phyloP scores from a whole-genome alignment of 2,888 invertebrate genomes.

The Aphidius colemani region DNA sequence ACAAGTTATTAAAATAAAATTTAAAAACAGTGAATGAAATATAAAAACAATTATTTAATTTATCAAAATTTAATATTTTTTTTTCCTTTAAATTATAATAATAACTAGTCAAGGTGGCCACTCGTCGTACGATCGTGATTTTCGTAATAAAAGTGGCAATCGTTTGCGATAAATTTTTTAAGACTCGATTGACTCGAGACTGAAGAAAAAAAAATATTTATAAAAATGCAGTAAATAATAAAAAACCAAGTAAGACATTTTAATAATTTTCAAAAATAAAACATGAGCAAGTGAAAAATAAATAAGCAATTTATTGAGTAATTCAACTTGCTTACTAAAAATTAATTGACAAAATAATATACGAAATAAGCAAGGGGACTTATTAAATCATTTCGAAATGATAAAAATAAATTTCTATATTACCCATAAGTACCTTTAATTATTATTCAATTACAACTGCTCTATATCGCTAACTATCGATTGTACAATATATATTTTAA shows the following conservation, averaged over 20 bases:
- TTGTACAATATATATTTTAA: constrained; percentile 58
- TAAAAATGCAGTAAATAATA: constrained; percentile 10
- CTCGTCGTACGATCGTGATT: constrained; percentile 57
- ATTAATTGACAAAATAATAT: constrained; percentile 3
- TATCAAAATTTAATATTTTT: no score
- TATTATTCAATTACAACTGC: constrained; percentile 50
- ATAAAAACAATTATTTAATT: no score
- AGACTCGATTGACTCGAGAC: constrained; percentile 46
- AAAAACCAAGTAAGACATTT: constrained; percentile 37
- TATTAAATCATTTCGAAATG: constrained; percentile 53
- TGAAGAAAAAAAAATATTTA: constrained; percentile 4
- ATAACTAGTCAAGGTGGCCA: constrained; percentile 59
- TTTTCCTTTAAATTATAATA: constrained; percentile 36
- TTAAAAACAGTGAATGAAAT: no score
- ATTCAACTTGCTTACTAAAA: not conserved
- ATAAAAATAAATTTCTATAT: constrained; percentile 45
- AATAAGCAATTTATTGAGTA: constrained; percentile 11
- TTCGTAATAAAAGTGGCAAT: constrained; percentile 44
- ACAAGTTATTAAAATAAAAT: no score
- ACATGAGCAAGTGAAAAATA: constrained; percentile 34
- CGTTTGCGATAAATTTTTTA: constrained; percentile 40
- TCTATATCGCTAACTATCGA: constrained; percentile 55
- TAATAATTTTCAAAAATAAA: constrained; percentile 40
- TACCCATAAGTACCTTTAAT: constrained; percentile 56
- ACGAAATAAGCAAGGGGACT: constrained; percentile 20